Percentiles rank a stretch among this genome's conserved stretches.
phyloP scores from a whole-genome alignment of 2,113 vertebrate genomes.

The Mesocricetus auratus region DNA sequence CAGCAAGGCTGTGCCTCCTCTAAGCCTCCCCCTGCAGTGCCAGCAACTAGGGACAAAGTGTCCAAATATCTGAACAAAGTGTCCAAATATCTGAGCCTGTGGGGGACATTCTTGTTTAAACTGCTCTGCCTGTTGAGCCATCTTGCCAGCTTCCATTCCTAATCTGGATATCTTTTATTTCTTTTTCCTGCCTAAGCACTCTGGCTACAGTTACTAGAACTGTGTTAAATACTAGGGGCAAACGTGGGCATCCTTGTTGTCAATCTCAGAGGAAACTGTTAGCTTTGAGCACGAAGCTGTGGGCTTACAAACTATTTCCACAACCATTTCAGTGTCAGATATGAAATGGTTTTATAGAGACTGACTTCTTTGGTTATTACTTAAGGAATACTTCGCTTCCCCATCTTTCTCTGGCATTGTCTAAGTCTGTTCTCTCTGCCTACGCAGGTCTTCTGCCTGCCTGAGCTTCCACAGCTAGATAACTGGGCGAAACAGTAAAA shows the following conservation, averaged over 20 bases:
- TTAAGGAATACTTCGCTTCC: not conserved
- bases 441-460: not conserved
- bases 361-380: slow-evolving; percentile 7
- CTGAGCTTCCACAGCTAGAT: not conserved
- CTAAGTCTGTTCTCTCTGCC: not conserved
- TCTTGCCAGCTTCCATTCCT: not conserved
- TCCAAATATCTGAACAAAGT: not conserved
- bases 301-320: not conserved
- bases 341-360: not conserved
- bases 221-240: not conserved
- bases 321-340: not conserved
- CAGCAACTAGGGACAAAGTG: not conserved
- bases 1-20: too few relatives aligned
- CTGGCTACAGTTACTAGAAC: not conserved
- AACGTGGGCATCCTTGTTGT: not conserved
- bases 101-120: not conserved
- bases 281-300: not conserved
- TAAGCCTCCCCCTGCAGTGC: too few relatives aligned
- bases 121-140: not conserved
- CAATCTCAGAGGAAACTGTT: not conserved
- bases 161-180: not conserved
- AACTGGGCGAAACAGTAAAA: not conserved
- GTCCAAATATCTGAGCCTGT: not conserved
- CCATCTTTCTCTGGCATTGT: not conserved
- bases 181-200: not conserved